phyloP scores from a whole-genome alignment of 2,888 invertebrate genomes.

The Cerceris rybyensis region DNA sequence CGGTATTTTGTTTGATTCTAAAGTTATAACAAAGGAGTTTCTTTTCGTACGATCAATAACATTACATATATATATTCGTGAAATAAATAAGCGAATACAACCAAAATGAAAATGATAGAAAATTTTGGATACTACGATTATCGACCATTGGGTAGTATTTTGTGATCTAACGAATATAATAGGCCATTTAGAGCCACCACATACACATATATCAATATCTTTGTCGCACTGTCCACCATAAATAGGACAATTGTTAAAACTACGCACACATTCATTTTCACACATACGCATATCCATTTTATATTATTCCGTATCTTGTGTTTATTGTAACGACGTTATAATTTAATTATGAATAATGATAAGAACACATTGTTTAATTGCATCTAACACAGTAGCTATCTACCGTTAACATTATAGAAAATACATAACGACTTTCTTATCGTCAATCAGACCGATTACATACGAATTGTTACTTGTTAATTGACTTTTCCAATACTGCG shows the following conservation, averaged over 20 bases:
- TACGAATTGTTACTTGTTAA: slow-evolving; percentile 66
- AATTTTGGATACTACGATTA: slow-evolving; percentile 47
- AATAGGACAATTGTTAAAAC: slow-evolving; percentile 40
- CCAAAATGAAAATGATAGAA: slow-evolving; percentile 52
- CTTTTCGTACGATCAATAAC: slow-evolving; percentile 24
- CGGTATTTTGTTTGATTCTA: slow-evolving; percentile 34
- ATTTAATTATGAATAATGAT: slow-evolving; percentile 69
- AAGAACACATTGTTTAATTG: slow-evolving; percentile 74
- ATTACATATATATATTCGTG: slow-evolving; percentile 44
- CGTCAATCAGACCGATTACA: slow-evolving; percentile 58
- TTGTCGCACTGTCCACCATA: slow-evolving; percentile 33
- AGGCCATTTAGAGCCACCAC: slow-evolving; percentile 66
- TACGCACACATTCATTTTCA: slow-evolving; percentile 31
- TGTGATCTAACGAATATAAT: slow-evolving; percentile 58
- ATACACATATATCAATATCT: slow-evolving; percentile 53
- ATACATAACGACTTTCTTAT: slow-evolving; percentile 70
- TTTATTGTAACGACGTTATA: slow-evolving; percentile 59
- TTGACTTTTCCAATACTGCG: slow-evolving; percentile 75
- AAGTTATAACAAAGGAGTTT: slow-evolving; percentile 42
- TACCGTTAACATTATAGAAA: slow-evolving; percentile 73
- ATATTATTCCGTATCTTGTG: slow-evolving; percentile 36
- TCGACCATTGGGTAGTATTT: slow-evolving; percentile 38
- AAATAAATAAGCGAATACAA: slow-evolving; percentile 52
- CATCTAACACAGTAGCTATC: slow-evolving; percentile 69
- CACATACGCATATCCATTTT: slow-evolving; percentile 36